phyloP scores from a whole-genome alignment of 2,888 invertebrate genomes.

The Nomada fucata region DNA sequence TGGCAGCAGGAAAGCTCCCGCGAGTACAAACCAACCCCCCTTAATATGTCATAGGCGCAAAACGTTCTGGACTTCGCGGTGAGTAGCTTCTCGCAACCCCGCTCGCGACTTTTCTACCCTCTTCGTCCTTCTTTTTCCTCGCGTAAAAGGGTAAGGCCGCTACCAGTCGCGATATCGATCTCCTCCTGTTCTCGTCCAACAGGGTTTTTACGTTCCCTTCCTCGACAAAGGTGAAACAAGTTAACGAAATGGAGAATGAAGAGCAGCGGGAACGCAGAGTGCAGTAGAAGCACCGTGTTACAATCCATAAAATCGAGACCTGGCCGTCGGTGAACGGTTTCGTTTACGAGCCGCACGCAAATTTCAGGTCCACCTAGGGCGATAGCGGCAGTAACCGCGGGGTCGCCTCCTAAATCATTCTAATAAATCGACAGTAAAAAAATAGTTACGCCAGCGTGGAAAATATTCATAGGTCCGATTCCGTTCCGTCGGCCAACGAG shows the following conservation, averaged over 20 bases:
- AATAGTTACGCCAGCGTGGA: constrained; percentile 28
- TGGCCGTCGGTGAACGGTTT: constrained; percentile 14
- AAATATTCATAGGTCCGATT: constrained; percentile 51
- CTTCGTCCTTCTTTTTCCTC: neutral
- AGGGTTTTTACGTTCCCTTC: constrained; percentile 31
- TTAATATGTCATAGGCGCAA: constrained; percentile 16
- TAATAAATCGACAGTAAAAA: constrained; percentile 53
- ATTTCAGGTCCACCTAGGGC: constrained; percentile 53
- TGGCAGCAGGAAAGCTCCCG: constrained; percentile 4
- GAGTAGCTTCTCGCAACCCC: constrained; percentile 4
- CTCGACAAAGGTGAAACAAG: constrained; percentile 36
- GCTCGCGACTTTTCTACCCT: neutral
- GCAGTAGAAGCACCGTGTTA: constrained; percentile 47
- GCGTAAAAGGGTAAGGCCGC: neutral
- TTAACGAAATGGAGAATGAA: constrained; percentile 44
- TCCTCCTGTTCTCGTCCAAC: constrained; percentile 18
- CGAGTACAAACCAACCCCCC: constrained; percentile 15
- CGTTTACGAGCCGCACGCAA: constrained; percentile 65
- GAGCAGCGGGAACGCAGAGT: constrained; percentile 9
- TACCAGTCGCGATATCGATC: constrained; percentile 39
- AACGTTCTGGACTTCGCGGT: constrained; percentile 28
- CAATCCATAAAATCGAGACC: constrained; percentile 62
- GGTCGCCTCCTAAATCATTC: constrained; percentile 40
- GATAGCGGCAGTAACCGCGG: constrained; percentile 43
- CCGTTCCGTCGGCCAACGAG: constrained; percentile 24